Evolutionary conservation across 2,113 vertebrate genomes (phyloP).

Genomic region (Helogale parvula): DNA sequence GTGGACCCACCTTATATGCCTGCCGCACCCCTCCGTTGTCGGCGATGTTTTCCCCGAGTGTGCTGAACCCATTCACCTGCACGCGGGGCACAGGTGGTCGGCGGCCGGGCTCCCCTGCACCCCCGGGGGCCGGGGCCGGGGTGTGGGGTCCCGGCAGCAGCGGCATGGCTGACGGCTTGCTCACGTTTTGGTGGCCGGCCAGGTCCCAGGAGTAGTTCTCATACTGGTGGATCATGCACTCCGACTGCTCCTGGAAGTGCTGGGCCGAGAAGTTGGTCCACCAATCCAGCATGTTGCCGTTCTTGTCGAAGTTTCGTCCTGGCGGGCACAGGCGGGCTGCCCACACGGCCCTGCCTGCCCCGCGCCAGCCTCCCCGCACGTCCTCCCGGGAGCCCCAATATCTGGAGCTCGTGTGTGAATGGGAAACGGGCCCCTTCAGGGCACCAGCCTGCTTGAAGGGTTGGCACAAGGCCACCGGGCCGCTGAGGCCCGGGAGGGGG

Average conservation of each 20-base stretch:
- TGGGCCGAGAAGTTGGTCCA: slow-evolving; percentile 96
- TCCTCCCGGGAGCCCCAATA: background rate
- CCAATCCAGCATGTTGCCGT: slow-evolving; percentile 98
- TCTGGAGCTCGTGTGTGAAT: background rate
- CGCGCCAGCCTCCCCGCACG: rapidly evolving
- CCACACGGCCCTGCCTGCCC: background rate
- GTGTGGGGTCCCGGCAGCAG: background rate
- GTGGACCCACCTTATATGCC: slow-evolving; percentile 92
- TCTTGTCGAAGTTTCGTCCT: slow-evolving; percentile 97
- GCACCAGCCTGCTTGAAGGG: rapidly evolving
- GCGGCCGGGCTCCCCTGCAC: rapidly evolving
- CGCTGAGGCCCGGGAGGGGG: background rate
- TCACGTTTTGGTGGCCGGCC: slow-evolving; percentile 92
- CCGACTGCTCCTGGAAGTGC: slow-evolving; percentile 94
- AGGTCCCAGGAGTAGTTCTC: slow-evolving; percentile 96
- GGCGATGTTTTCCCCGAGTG: slow-evolving; percentile 97
- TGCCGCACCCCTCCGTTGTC: slow-evolving; percentile 97
- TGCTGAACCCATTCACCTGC: slow-evolving; percentile 97
- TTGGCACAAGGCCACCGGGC: rapidly evolving
- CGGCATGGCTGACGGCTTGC: background rate
- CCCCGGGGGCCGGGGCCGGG: background rate
- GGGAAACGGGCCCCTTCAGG: background rate
- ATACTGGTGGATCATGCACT: slow-evolving; percentile 96
- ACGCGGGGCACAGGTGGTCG: background rate
- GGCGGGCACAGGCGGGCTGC: background rate